Evolutionary conservation across 64 coral and sea anemone genomes (phyloP), one percentile per base, ranked within the genome.

Genomic region (Exaiptasia diaphana): DNA sequence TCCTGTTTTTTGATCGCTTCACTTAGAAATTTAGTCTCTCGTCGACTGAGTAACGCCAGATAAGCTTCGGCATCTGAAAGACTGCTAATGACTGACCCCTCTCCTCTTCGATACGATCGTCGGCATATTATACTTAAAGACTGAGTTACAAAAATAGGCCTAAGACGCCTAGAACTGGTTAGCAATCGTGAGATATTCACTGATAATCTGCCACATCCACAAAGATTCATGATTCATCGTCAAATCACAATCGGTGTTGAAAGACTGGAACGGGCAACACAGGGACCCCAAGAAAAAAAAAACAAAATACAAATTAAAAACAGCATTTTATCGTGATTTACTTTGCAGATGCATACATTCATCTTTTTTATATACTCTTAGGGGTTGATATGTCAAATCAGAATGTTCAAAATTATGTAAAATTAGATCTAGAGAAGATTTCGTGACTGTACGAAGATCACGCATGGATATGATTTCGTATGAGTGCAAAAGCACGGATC

Each of bases 201-300:
- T 3, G 69, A 42, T 49, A 73, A 42, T 73, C 44, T 73, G 18
- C 69, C 69, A 73, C 69, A 73, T 2, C 69, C 69, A 49, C 67
- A 41, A 6, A 71, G 17, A 45, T 4, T 23, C 67, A 69, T 41
- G 24, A 45, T 12, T n/a, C 10, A 52, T n/a, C 10, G 10, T 10
- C n/a, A 12, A 12, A 12, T 71, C 18, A 71, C 6, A 33, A 5
- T 12, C 6, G 17, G 41, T 41, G 41, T 1, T 11, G 67, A 18
- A 21, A 31, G 64, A 68, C 54, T 14, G 64, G 13, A 20, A 21
- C 6, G 9, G 32, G 10, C 17, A 41, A 25, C 64, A 69, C 64
- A 69, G 64, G 64, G 11, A 69, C 2, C 64, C 64, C 64, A 41
- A 68, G 49, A 12, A 52, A 52, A n/a, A n/a, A n/a, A n/a, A n/a